Evolutionary conservation across 2,888 invertebrate genomes (phyloP).

Genomic region (Elgonia sp.): DNA sequence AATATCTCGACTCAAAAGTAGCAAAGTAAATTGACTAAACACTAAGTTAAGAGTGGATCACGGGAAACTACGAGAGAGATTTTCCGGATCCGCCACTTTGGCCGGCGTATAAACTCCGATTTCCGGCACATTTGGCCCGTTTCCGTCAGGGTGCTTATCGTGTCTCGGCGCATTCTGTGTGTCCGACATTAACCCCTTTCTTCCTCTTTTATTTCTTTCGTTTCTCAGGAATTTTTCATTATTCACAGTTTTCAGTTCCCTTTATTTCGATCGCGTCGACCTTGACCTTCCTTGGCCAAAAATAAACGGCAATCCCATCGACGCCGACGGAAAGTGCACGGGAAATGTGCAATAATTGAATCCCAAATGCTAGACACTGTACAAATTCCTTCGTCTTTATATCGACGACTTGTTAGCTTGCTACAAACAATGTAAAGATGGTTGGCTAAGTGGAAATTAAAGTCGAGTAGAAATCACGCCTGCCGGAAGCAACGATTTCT

Average conservation of each 20-base stretch:
- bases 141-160: conserved; percentile 35
- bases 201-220: conserved; percentile 14
- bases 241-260: not conserved
- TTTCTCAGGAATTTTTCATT: conserved; percentile 9
- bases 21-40: not conserved
- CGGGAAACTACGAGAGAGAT: conserved; percentile 7
- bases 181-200: not conserved
- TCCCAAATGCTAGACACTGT: conserved; percentile 59
- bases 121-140: conserved; percentile 55
- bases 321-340: conserved; percentile 46
- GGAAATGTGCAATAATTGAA: conserved; percentile 64
- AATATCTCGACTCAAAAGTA: not conserved
- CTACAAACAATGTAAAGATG: conserved; percentile 28
- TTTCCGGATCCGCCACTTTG: conserved; percentile 26
- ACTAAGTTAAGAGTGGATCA: conserved; percentile 23
- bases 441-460: conserved; percentile 37
- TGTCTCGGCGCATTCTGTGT: conserved; percentile 29
- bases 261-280: conserved; percentile 7
- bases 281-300: conserved; percentile 62
- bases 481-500: conserved; percentile 30
- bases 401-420: conserved; percentile 41
- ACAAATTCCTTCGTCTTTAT: conserved; percentile 50
- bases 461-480: conserved; percentile 44
- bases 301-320: conserved; percentile 63
- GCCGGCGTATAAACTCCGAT: conserved; percentile 31